Evolutionary conservation across 1,140 invertebrate species (phyloP).

Genomic region (Drosophila auraria): DNA sequence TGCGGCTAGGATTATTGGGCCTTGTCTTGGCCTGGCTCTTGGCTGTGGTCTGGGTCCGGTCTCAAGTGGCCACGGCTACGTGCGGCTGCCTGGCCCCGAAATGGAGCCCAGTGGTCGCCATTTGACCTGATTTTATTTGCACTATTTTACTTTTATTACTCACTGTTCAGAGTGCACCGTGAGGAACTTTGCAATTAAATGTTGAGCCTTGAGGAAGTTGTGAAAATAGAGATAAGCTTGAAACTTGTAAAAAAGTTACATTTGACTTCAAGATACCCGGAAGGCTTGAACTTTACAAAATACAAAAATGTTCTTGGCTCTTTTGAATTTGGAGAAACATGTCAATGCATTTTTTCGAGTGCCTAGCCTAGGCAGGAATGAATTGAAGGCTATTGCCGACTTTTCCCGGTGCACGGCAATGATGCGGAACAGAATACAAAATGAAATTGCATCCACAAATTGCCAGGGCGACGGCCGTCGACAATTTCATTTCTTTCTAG

Average conservation of each 20-base stretch:
- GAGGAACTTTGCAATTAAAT: neutral
- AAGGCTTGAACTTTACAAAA: no score
- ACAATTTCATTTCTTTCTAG: constrained; percentile 74
- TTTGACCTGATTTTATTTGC: constrained; percentile 83
- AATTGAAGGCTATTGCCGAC: neutral
- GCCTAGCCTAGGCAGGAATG: neutral
- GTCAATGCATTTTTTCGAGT: neutral
- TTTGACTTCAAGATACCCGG: no score
- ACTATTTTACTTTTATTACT: constrained; percentile 82
- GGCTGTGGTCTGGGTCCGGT: neutral
- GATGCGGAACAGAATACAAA: constrained; percentile 79
- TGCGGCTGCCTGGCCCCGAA: constrained; percentile 34
- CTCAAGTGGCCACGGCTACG: constrained; percentile 46
- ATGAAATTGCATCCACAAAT: constrained; percentile 80
- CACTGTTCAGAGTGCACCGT: constrained; percentile 50
- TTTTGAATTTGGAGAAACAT: neutral
- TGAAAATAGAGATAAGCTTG: neutral
- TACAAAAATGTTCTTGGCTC: no score
- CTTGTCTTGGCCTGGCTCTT: constrained; percentile 5
- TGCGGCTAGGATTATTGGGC: constrained; percentile 18
- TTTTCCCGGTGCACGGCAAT: constrained; percentile 48
- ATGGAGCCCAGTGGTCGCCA: constrained; percentile 69
- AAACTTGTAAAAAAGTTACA: neutral
- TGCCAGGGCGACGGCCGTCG: constrained; percentile 64
- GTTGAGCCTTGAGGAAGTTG: neutral